These are phyloP conservation scores for Neuroterus valhalla DNA, from an alignment of 1,140 invertebrate genomes.

Conservation along the genomic window DNA sequence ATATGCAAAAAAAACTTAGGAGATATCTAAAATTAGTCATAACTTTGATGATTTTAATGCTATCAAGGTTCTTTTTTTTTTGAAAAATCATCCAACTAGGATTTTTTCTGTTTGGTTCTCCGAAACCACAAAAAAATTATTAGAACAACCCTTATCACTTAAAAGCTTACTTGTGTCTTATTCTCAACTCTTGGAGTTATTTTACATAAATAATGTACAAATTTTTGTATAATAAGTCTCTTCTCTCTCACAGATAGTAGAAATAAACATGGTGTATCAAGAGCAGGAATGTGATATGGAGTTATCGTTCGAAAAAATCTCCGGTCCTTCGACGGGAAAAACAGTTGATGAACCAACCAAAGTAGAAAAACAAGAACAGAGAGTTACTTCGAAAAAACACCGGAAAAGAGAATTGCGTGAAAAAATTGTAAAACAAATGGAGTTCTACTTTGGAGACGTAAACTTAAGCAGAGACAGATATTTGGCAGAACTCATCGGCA, in stretches of 20 bases:
- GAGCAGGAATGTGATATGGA: conserved; percentile 68
- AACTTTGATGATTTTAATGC: too few relatives aligned
- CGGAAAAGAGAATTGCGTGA: conserved; percentile 80
- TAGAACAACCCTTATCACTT: too few relatives aligned
- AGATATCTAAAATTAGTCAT: too few relatives aligned
- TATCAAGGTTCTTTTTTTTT: too few relatives aligned
- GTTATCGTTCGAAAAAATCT: conserved; percentile 67
- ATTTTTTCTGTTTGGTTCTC: too few relatives aligned
- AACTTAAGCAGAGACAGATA: conserved; percentile 91
- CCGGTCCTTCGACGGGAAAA: conserved; percentile 64
- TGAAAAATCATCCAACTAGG: too few relatives aligned
- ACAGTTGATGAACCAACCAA: conserved; percentile 40
- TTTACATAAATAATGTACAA: too few relatives aligned
- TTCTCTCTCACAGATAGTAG: neutral
- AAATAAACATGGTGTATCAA: conserved; percentile 68
- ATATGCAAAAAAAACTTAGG: too few relatives aligned
- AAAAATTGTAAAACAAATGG: conserved; percentile 88
- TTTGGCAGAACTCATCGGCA: conserved; percentile 81
- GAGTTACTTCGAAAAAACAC: conserved; percentile 68
- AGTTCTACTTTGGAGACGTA: conserved; percentile 95
- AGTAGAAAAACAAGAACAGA: conserved; percentile 51
- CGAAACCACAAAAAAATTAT: too few relatives aligned
- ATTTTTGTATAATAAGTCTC: too few relatives aligned
- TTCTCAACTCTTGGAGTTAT: too few relatives aligned
- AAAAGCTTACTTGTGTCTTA: too few relatives aligned